Conservation (phyloP, 2,888 invertebrate species). For the Dynastes grantii region DNA sequence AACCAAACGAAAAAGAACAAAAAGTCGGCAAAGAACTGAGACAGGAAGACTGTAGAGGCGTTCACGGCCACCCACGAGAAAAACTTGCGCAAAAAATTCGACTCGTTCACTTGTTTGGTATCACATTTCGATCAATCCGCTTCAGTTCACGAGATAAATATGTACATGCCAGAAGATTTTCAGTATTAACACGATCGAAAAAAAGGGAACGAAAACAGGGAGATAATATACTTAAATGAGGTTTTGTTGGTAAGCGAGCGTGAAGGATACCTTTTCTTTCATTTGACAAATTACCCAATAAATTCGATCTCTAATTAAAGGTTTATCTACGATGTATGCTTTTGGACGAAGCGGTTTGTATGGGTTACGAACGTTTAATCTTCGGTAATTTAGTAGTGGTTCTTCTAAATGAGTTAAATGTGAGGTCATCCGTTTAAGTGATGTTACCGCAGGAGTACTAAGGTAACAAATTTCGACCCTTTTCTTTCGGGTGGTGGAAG, state of each 20-base stretch:
- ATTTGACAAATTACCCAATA: conserved; percentile 44
- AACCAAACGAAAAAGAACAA: neutral
- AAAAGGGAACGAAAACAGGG: conserved; percentile 15
- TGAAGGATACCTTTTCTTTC: conserved; percentile 25
- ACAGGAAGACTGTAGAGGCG: neutral
- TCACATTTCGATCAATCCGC: conserved; percentile 34
- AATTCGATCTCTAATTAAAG: conserved; percentile 43
- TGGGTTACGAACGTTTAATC: conserved; percentile 30
- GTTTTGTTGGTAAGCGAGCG: conserved; percentile 27
- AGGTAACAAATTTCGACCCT: conserved; percentile 44
- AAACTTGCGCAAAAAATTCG: conserved; percentile 35
- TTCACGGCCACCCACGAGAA: conserved; percentile 39
- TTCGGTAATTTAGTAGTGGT: conserved; percentile 39
- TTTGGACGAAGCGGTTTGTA: conserved; percentile 7
- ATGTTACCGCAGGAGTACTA: conserved; percentile 36
- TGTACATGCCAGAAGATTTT: conserved; percentile 16
- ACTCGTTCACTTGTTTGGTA: conserved; percentile 30
- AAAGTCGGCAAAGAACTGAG: neutral
- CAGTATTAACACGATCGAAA: conserved; percentile 12
- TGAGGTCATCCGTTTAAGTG: conserved; percentile 36
- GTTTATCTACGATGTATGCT: conserved; percentile 31
- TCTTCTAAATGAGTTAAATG: conserved; percentile 40
- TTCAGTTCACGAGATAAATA: conserved; percentile 39
- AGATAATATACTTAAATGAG: conserved; percentile 30
- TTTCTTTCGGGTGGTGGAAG: conserved; percentile 32